A percentile compares a stretch with the other conserved stretches of the same genome.
phyloP scores from a whole-genome alignment of 2,113 vertebrate genomes.

The Lycaon pictus region DNA sequence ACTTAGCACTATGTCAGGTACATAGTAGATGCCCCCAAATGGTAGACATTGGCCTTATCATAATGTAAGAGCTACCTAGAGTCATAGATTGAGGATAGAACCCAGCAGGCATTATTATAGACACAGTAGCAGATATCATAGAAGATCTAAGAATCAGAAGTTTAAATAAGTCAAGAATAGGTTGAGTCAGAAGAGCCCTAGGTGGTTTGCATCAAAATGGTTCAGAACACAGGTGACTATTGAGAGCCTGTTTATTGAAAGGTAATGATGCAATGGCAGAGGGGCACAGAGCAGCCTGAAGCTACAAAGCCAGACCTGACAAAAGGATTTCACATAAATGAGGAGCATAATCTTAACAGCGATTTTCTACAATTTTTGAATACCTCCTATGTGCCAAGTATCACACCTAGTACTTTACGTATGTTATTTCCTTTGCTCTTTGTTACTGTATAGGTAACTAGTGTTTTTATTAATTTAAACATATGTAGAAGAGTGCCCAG shows the following conservation, averaged over 20 bases:
- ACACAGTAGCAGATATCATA: not conserved
- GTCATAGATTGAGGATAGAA: not conserved
- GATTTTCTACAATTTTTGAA: not conserved
- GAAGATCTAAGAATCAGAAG: not conserved
- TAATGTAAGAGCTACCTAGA: not conserved
- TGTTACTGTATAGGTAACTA: not conserved
- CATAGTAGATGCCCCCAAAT: not conserved
- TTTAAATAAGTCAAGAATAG: not conserved
- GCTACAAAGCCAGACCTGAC: not conserved
- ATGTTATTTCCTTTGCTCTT: not conserved
- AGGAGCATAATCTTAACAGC: not conserved
- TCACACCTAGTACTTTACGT: not conserved
- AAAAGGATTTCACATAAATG: not conserved
- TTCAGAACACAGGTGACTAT: not conserved
- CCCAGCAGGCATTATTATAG: not conserved
- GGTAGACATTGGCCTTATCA: not conserved
- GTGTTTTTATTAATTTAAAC: not conserved
- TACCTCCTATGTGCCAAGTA: not conserved
- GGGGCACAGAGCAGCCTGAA: not conserved
- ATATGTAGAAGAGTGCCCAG: not conserved
- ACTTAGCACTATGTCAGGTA: not conserved
- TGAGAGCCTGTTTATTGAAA: not conserved
- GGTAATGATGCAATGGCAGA: not conserved
- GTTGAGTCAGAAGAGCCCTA: not conserved
- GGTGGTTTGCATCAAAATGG: not conserved